Evolutionary conservation across 2,888 invertebrate genomes (phyloP).

Genomic region (Panopea generosa): DNA sequence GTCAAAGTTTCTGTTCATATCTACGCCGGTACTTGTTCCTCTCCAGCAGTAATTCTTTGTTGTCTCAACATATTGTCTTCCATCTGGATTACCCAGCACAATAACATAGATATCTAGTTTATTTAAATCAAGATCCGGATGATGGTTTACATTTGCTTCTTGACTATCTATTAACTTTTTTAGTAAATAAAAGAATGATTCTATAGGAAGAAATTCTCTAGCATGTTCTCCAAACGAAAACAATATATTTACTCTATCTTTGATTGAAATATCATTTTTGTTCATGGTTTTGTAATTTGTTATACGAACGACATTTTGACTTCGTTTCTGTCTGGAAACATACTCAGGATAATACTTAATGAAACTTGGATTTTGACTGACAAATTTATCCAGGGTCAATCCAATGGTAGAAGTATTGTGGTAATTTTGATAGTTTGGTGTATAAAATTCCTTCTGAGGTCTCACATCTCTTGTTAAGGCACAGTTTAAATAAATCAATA

Average conservation of each 20-base stretch:
- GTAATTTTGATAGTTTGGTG: slow-evolving; percentile 80
- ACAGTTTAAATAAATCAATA: not conserved
- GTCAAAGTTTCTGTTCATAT: slow-evolving; percentile 83
- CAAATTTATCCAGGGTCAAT: slow-evolving; percentile 65
- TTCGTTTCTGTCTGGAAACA: slow-evolving; percentile 66
- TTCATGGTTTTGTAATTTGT: slow-evolving; percentile 76
- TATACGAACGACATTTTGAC: slow-evolving; percentile 76
- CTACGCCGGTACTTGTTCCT: slow-evolving; percentile 82
- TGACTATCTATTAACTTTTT: slow-evolving; percentile 61
- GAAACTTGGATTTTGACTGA: slow-evolving; percentile 65
- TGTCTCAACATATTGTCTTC: slow-evolving; percentile 76
- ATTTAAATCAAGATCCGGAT: slow-evolving; percentile 46
- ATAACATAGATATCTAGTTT: slow-evolving; percentile 80
- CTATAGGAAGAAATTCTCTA: slow-evolving; percentile 83
- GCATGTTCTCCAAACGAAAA: slow-evolving; percentile 84
- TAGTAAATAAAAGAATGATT: slow-evolving; percentile 78
- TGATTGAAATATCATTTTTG: not conserved
- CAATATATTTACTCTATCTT: slow-evolving; percentile 73
- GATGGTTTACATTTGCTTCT: slow-evolving; percentile 20
- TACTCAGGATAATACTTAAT: slow-evolving; percentile 69
- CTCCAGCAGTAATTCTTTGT: slow-evolving; percentile 83
- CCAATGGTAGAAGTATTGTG: slow-evolving; percentile 73
- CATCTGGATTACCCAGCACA: slow-evolving; percentile 83
- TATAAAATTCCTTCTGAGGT: slow-evolving; percentile 78
- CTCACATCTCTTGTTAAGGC: slow-evolving; percentile 70